phyloP scores from a whole-genome alignment of 1,140 invertebrate genomes.

The Camponotus floridanus region DNA sequence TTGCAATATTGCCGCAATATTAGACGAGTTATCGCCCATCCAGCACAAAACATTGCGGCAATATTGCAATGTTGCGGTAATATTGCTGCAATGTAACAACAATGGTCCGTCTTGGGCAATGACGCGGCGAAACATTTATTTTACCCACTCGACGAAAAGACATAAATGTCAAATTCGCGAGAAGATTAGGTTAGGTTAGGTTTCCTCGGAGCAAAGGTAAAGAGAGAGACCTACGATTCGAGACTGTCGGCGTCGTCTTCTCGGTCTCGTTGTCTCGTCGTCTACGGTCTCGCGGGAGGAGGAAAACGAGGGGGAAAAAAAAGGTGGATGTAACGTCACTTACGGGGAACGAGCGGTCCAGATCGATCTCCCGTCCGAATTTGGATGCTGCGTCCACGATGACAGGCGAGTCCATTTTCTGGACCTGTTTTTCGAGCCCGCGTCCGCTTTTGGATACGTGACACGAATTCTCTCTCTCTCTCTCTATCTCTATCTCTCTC shows the following conservation, averaged over 20 bases:
- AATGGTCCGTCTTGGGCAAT: background rate
- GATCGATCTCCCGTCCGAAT: conserved; percentile 83
- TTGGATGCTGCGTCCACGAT: conserved; percentile 84
- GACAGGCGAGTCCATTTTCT: conserved; percentile 84
- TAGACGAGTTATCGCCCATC: no score
- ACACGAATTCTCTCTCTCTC: conserved; percentile 52
- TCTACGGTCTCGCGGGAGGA: background rate
- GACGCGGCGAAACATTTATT: background rate
- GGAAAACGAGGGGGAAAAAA: background rate
- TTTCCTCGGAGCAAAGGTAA: no score
- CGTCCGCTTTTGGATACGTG: conserved; percentile 73
- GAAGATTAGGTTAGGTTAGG: no score
- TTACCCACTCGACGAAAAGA: background rate
- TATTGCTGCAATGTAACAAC: no score
- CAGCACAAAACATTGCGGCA: no score
- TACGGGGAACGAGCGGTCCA: conserved; percentile 83
- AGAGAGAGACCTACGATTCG: no score
- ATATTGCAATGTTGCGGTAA: no score
- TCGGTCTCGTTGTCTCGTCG: background rate
- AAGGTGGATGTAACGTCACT: conserved; percentile 70
- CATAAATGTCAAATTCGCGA: background rate
- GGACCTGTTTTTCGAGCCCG: conserved; percentile 63
- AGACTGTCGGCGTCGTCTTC: no score
- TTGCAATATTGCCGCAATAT: no score
- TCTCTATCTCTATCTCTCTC: conserved; percentile 23